Percentiles rank a stretch among this genome's conserved stretches.
Evolutionary conservation across 1,140 invertebrate genomes (phyloP).

Genomic region (Saccostrea glomerata): DNA sequence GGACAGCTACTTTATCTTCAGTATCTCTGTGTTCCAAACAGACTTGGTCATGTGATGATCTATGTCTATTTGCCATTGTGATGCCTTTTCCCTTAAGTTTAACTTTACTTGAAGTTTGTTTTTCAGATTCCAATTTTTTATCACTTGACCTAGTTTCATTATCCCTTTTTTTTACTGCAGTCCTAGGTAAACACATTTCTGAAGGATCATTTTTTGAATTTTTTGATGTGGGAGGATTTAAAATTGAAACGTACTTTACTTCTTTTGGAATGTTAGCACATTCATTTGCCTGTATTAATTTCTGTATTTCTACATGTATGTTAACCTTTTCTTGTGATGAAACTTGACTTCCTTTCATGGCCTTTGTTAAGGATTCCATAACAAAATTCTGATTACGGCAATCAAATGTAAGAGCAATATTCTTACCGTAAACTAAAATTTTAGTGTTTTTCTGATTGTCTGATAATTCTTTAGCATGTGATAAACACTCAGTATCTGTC

Average conservation of each 20-base stretch:
- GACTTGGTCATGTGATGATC: background rate
- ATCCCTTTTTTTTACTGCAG: background rate
- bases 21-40: background rate
- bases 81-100: background rate
- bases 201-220: background rate
- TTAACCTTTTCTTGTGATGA: background rate
- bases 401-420: slow-evolving; percentile 56
- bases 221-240: slow-evolving; percentile 3
- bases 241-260: slow-evolving; percentile 11
- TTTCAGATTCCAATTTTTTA: background rate
- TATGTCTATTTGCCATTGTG: background rate
- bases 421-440: slow-evolving; percentile 58
- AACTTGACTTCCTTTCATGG: slow-evolving; percentile 16
- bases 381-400: slow-evolving; percentile 46
- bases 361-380: slow-evolving; percentile 31
- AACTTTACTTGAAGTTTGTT: background rate
- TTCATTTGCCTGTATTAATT: background rate
- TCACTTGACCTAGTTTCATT: background rate
- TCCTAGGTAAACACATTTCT: background rate
- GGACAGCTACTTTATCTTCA: background rate
- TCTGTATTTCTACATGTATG: slow-evolving; percentile 15
- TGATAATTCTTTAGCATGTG: background rate
- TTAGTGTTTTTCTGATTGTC: slow-evolving; percentile 54
- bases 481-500: background rate
- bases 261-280: background rate